These are phyloP conservation scores for Eremobia ochroleuca DNA, from an alignment of 2,888 invertebrate genomes.

Conservation along the genomic window DNA sequence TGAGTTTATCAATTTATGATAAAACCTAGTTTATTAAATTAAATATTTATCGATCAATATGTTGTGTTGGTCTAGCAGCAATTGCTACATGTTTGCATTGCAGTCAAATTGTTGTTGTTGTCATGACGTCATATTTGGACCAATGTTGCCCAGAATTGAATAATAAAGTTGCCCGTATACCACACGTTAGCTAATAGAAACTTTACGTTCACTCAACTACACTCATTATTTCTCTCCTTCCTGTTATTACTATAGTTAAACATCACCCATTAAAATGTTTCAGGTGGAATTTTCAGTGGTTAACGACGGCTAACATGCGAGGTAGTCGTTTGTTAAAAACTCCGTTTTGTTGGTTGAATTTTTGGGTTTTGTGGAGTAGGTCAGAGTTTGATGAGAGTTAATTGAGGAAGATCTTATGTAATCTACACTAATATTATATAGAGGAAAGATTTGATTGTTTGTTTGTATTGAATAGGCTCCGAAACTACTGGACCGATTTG, in stretches of 20 bases:
- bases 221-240: slow-evolving; percentile 29
- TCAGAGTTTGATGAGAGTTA: background rate
- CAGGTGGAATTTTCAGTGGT: slow-evolving; percentile 24
- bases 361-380: background rate
- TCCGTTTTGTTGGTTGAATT: background rate
- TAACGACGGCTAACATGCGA: slow-evolving; percentile 51
- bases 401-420: background rate
- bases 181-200: slow-evolving; percentile 14
- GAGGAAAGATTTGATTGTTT: too few relatives aligned
- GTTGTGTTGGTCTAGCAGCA: too few relatives aligned
- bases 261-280: slow-evolving; percentile 42
- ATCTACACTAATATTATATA: too few relatives aligned
- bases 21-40: too few relatives aligned
- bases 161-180: slow-evolving; percentile 1
- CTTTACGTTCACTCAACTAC: slow-evolving; percentile 21
- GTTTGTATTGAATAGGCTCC: too few relatives aligned
- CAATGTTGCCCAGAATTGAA: background rate
- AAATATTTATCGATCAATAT: too few relatives aligned
- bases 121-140: background rate
- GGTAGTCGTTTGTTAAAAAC: slow-evolving; percentile 46
- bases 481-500: too few relatives aligned
- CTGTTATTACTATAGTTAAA: slow-evolving; percentile 33
- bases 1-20: too few relatives aligned
- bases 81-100: too few relatives aligned
- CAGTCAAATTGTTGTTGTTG: too few relatives aligned